Evolutionary conservation across 2,888 invertebrate genomes (phyloP).

Genomic region (Nymphalis urticae): DNA sequence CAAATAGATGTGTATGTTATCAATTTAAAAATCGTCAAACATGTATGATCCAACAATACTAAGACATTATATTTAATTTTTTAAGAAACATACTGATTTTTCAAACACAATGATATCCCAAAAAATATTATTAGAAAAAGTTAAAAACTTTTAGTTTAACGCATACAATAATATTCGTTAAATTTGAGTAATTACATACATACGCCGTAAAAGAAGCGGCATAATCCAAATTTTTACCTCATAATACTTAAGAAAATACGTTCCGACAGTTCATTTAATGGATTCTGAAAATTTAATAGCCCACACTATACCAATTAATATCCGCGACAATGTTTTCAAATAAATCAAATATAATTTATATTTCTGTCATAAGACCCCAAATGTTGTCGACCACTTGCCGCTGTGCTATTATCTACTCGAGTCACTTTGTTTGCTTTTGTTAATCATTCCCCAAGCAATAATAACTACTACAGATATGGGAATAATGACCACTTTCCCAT

Average conservation of each 20-base stretch:
- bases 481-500: conserved; percentile 35
- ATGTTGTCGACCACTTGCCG: conserved; percentile 55
- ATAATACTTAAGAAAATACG: background rate
- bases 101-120: too few species aligned
- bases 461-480: conserved; percentile 18
- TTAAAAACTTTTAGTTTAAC: too few species aligned
- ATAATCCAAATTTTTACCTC: background rate
- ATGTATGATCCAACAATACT: too few species aligned
- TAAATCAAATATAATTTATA: conserved; percentile 50
- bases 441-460: conserved; percentile 23
- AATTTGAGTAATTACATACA: too few species aligned
- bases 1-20: too few species aligned
- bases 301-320: conserved; percentile 18
- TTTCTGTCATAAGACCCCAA: conserved; percentile 48
- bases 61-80: too few species aligned
- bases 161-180: too few species aligned
- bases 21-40: too few species aligned
- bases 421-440: conserved; percentile 43
- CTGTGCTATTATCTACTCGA: conserved; percentile 47
- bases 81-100: too few species aligned
- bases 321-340: conserved; percentile 27
- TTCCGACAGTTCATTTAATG: background rate
- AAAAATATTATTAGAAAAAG: too few species aligned
- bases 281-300: conserved; percentile 1
- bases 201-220: too few species aligned